These are phyloP conservation scores for Cossypha dichroa DNA, from an alignment of 2,797 vertebrate genomes.

Conservation along the genomic window DNA sequence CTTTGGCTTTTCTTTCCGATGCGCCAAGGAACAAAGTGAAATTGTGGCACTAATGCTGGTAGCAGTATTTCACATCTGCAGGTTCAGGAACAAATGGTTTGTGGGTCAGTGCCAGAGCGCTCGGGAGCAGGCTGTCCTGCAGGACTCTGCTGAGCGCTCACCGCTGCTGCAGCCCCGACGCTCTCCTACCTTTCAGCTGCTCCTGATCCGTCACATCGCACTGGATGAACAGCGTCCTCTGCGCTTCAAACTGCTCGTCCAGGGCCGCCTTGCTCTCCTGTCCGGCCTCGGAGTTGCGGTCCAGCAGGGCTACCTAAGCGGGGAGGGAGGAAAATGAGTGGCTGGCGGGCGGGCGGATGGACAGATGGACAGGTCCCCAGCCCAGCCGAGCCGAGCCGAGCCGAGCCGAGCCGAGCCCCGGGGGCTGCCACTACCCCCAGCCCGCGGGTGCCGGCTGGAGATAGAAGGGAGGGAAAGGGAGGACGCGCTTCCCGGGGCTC, in stretches of 20 bases:
- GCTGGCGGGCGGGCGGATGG: neutral
- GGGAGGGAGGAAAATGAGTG: neutral
- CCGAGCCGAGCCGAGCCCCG: neutral
- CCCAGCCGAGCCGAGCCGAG: too few relatives aligned
- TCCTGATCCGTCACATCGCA: slow-evolving; percentile 89
- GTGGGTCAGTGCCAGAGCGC: neutral
- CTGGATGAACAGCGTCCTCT: slow-evolving; percentile 83
- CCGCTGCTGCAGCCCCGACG: neutral
- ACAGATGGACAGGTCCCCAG: neutral
- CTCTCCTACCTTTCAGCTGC: slow-evolving; percentile 84
- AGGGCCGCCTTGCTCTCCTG: slow-evolving; percentile 82
- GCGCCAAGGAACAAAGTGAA: neutral
- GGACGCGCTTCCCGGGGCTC: neutral
- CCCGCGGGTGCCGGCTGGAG: neutral
- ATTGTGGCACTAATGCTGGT: neutral
- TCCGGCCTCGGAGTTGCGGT: slow-evolving; percentile 83
- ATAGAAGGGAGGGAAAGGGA: neutral
- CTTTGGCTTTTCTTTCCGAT: neutral
- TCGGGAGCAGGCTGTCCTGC: neutral
- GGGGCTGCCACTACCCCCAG: neutral
- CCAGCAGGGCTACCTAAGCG: slow-evolving; percentile 86
- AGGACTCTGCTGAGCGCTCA: neutral
- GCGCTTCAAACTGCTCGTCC: slow-evolving; percentile 85
- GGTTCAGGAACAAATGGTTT: neutral
- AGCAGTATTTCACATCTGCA: neutral